Conservation (phyloP, 2,797 vertebrate species). For the Sebastes hubbsi region DNA sequence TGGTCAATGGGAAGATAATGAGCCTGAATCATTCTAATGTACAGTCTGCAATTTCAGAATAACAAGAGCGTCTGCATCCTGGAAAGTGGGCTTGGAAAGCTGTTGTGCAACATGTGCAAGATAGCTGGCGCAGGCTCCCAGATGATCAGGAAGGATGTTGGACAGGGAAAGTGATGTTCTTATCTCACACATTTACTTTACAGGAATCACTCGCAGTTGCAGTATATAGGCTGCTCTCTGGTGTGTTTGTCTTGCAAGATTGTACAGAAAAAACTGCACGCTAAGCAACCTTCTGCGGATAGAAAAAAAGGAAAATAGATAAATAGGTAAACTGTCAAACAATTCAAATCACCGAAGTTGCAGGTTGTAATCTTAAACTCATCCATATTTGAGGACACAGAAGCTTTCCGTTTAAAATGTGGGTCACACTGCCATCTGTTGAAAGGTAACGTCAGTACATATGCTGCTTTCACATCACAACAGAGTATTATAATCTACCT, state of each 20-base stretch:
- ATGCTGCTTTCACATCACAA: neutral
- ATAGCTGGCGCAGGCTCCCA: constrained; percentile 17
- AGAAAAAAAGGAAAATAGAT: neutral
- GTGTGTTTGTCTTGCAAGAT: constrained; percentile 37
- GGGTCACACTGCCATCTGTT: constrained; percentile 70
- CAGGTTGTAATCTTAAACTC: constrained; percentile 14
- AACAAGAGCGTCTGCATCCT: neutral
- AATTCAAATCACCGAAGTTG: constrained; percentile 22
- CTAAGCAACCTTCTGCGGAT: constrained; percentile 30
- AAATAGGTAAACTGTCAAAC: constrained; percentile 40
- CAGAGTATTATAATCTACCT: neutral
- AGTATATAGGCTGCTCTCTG: constrained; percentile 19
- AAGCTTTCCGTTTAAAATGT: constrained; percentile 22
- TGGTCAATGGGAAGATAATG: constrained; percentile 8
- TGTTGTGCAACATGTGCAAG: neutral
- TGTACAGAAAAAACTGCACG: constrained; percentile 21
- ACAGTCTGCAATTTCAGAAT: neutral
- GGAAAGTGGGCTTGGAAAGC: constrained; percentile 3
- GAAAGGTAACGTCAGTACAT: constrained; percentile 8
- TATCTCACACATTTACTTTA: constrained; percentile 48
- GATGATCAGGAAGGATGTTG: constrained; percentile 34
- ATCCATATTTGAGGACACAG: neutral
- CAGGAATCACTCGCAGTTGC: constrained; percentile 25
- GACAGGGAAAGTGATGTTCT: constrained; percentile 37
- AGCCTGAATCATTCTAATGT: constrained; percentile 16